Base-by-base conservation (phyloP, 1,140 invertebrate genomes). In the Drosophila santomea region DNA sequence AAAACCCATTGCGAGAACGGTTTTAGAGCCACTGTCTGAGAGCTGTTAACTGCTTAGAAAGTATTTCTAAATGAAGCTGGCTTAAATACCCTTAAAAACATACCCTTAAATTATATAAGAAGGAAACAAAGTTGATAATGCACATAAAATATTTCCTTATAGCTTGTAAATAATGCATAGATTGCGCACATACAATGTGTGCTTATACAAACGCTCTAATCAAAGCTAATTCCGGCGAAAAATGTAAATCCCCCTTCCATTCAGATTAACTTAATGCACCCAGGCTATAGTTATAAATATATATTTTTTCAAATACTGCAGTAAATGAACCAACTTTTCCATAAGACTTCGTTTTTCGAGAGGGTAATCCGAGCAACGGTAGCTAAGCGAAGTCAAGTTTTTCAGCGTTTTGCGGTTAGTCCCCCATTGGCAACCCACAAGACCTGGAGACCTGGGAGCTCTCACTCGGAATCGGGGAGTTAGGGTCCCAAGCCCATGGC, bases 401-500 rank as follows among this genome's bases (percentile, higher is more conserved):
- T 50, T 69, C 47, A 61, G n/a, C 52, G 58, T 45, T 56, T 61
- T 77, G 62, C 52, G 73, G 56, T 67, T 60, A 50, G 51, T 62
- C 56, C 56, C 14, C 35, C 35, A 48, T 52, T 43, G 17, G 32
- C 58, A 61, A 43, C 44, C 81, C 59, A 61, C 60, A 86, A 79
- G 59, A 72, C 41, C 47, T 69, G 61, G 61, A 79, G 59, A 75
- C 45, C 47, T 69, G 61, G 61, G 52, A 64, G 83, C 84, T 86
- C 83, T 86, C 83, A 82, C 83, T 75, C 47, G 36, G 52, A 28
- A 39, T 44, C 41, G 44, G 39, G 51, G 51, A 51, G 48, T 32
- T 39, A n/a, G 63, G 75, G 68, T 73, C 45, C 20, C 52, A 43
- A 48, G n/a, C 41, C 63, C 75, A 74, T 89, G 84, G 84, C 84